Base-by-base conservation (phyloP, 2,113 vertebrate genomes). In the Cygnus atratus region DNA sequence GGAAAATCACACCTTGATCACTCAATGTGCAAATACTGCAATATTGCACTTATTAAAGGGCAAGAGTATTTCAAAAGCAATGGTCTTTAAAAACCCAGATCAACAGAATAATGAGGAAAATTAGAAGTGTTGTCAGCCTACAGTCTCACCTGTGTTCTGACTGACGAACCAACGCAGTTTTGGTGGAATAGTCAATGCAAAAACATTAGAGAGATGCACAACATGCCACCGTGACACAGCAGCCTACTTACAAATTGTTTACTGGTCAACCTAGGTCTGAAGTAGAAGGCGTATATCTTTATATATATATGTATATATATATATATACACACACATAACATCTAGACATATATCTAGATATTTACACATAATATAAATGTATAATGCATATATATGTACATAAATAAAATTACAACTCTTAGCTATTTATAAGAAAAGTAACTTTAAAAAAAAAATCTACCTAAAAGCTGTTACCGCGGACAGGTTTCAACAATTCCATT, bases 61-160 rank as follows among this genome's bases (percentile, higher is more conserved):
- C 44, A 61, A 33, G 37, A 65, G 48, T 37, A 85, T 76, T 95
- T 97, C 92, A 87, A 79, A 91, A 76, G 80, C 72, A 93, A 11
- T 28, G 43, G 63, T 74, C 33, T 88, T 46, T 82, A 91, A 89
- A 84, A 84, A 83, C 59, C 10, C 58, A 76, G n/a, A 84, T 31
- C 41, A 43, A 61, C 39, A 80, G 37, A 72, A 67, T 43, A 76
- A 63, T 37, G 68, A 35, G 11, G 39, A 65, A 94, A 95, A 90
- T 44, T 24, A 86, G 43, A 92, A 72, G 73, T n/a, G 2, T 7
- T 0, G 0, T 21, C 6, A 3, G 43, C 54, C 50, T 71, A n/a
- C 46, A 74, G 31, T 15, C 70, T 91, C 0, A 0, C 37, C 9
- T 20, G n/a, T 88, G 9, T 76, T 84, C 54, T 39, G 59, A 39